Evolutionary conservation across 1,140 invertebrate genomes (phyloP), one percentile per base, ranked within the genome.

Genomic region (Drosophila miranda): DNA sequence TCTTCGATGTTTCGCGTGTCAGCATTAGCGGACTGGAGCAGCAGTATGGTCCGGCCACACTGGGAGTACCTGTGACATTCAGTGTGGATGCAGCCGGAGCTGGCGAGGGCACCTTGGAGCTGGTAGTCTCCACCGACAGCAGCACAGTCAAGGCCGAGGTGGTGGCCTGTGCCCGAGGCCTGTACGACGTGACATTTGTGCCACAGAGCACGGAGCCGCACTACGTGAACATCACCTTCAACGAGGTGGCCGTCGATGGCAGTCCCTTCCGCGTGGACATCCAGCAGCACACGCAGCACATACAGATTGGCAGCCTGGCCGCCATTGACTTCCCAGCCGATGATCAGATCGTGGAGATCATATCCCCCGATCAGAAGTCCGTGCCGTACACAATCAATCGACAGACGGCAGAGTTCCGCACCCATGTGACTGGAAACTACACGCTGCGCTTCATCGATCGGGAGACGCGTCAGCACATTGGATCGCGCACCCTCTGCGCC

Each of bases 111-210:
- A 99, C 98, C 1, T 92, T 99, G 0, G 98, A 99, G 89, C 92
- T 99, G 2, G 97, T 98, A 0, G 97, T 99, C 0, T 98, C 96
- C 38, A 98, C 97, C 0, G 95, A 96, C 42, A 96, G 96, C 48
- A 96, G 96, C 59, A 97, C 96, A 2, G 96, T 97, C 3, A 97
- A 97, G 88, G 96, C 96, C 0, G 95, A 97, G 91, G 96, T 97
- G 3, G 96, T 97, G 5, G 97, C 97, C 28, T 95, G 96, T 83
- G 96, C 97, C 1, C 93, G 97, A 60, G 97, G 97, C 4, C 92
- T 98, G 0, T 99, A 99, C 91, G 98, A 99, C 82, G 98, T 99
- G 0, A 98, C 97, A 0, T 99, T 99, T 91, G 94, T 98, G 16
- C 98, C 98, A 0, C 95, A 96, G 89, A 96, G 97, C 48, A 93